Conservation (phyloP, 1,140 invertebrate genomes). For the Aleiodes sp. region DNA sequence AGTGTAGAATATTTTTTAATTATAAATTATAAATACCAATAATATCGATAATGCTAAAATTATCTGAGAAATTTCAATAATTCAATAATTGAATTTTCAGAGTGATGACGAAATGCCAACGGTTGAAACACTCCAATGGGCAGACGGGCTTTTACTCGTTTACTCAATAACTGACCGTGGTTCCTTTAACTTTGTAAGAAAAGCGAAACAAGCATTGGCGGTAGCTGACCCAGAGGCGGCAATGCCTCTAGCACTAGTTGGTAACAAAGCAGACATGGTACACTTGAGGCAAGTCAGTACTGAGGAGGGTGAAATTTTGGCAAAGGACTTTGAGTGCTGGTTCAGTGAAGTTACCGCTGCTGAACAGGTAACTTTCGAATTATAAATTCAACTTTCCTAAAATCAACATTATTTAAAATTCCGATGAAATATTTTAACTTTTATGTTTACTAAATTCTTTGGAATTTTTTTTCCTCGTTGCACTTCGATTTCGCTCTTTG, state of each 20-base stretch:
- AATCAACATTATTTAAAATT: conserved; percentile 3
- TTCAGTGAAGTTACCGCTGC: conserved; percentile 91
- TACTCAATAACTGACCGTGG: conserved; percentile 90
- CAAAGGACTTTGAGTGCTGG: conserved; percentile 86
- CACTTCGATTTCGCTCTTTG: too few species aligned
- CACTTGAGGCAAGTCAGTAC: conserved; percentile 88
- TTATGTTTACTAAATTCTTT: too few species aligned
- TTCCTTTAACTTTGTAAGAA: conserved; percentile 86
- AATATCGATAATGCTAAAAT: too few species aligned
- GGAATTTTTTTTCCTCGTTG: too few species aligned
- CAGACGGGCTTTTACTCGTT: conserved; percentile 87
- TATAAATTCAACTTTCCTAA: neutral
- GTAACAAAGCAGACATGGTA: conserved; percentile 92
- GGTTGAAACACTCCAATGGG: conserved; percentile 84
- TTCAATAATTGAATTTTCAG: conserved; percentile 47
- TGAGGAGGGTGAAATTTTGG: conserved; percentile 88
- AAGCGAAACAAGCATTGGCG: conserved; percentile 77
- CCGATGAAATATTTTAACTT: too few species aligned
- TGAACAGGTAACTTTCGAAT: conserved; percentile 75
- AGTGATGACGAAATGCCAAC: conserved; percentile 78
- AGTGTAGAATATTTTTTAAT: too few species aligned
- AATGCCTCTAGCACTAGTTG: conserved; percentile 81
- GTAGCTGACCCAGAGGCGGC: conserved; percentile 70
- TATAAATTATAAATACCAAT: too few species aligned
- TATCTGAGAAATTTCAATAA: neutral